Evolutionary conservation across 2,113 vertebrate genomes (phyloP).

Genomic region (Pterocles burchelli): DNA sequence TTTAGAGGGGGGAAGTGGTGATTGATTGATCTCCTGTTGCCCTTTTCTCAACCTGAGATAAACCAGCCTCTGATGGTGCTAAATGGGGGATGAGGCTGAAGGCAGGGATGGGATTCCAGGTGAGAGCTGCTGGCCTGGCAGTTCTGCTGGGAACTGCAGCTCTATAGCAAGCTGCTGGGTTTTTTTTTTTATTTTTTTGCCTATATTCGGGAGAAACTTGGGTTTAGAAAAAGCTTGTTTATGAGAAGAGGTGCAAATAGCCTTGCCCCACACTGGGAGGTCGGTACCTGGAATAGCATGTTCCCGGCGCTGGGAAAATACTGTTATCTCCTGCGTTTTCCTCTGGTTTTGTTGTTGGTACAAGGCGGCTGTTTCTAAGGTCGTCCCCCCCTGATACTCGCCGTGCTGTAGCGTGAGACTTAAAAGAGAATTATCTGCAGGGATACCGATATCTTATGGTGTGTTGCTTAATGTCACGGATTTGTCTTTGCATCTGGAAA

Average conservation of each 20-base stretch:
- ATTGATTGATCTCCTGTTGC: neutral
- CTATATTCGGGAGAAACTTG: rapidly evolving
- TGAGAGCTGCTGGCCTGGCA: neutral
- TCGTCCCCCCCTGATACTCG: neutral
- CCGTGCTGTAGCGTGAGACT: neutral
- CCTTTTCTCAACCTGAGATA: neutral
- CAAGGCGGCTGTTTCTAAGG: neutral
- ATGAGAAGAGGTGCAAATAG: neutral
- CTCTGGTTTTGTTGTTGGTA: neutral
- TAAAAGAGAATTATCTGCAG: neutral
- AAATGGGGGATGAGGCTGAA: neutral
- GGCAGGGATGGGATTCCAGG: neutral
- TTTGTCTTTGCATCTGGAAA: constrained; percentile 47
- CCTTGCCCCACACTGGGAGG: neutral
- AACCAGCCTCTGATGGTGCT: neutral
- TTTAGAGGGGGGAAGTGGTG: neutral
- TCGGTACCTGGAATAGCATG: neutral
- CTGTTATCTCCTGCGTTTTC: neutral
- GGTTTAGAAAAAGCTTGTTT: neutral
- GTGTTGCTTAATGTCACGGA: constrained; percentile 33
- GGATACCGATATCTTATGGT: neutral
- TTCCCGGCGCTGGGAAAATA: neutral
- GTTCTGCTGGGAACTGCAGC: rapidly evolving
- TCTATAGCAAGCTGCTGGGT: neutral
- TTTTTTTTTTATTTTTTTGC: neutral